Evolutionary conservation across 2,888 invertebrate species (phyloP).

Genomic region (Caenorhabditis panamensis): DNA sequence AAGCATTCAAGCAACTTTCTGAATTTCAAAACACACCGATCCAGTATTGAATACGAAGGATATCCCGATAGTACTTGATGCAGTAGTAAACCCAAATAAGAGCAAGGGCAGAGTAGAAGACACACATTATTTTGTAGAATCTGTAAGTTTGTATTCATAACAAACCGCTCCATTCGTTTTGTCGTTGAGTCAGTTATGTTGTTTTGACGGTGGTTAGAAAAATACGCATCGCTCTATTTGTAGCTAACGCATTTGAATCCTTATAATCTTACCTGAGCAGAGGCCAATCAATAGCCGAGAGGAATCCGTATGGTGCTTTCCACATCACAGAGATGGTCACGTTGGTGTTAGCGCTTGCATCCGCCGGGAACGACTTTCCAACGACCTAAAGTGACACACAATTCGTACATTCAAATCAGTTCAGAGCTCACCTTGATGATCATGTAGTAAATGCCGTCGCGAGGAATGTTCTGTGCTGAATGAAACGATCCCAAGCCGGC

Average conservation of each 20-base stretch:
- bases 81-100: conserved; percentile 90
- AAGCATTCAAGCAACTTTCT: neutral
- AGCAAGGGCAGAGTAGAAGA: conserved; percentile 90
- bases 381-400: conserved; percentile 29
- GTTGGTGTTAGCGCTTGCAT: conserved; percentile 48
- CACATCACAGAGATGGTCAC: conserved; percentile 69
- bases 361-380: conserved; percentile 51
- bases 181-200: neutral
- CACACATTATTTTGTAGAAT: conserved; percentile 94
- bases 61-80: conserved; percentile 91
- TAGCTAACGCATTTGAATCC: too few relatives aligned
- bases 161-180: too few relatives aligned
- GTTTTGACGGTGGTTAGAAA: too few relatives aligned
- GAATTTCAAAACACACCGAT: conserved; percentile 85
- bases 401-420: neutral
- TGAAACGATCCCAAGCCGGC: conserved; percentile 74
- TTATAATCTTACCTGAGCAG: conserved; percentile 84
- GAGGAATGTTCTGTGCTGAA: conserved; percentile 74
- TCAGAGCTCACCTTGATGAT: conserved; percentile 71
- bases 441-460: conserved; percentile 79
- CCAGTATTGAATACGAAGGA: conserved; percentile 95
- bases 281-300: conserved; percentile 93
- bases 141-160: conserved; percentile 81
- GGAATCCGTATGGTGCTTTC: conserved; percentile 86
- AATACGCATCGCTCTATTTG: too few relatives aligned